Percentiles rank a stretch among this genome's conserved stretches.
Conservation (phyloP, 2,113 vertebrate genomes). For the Nematolebias whitei region DNA sequence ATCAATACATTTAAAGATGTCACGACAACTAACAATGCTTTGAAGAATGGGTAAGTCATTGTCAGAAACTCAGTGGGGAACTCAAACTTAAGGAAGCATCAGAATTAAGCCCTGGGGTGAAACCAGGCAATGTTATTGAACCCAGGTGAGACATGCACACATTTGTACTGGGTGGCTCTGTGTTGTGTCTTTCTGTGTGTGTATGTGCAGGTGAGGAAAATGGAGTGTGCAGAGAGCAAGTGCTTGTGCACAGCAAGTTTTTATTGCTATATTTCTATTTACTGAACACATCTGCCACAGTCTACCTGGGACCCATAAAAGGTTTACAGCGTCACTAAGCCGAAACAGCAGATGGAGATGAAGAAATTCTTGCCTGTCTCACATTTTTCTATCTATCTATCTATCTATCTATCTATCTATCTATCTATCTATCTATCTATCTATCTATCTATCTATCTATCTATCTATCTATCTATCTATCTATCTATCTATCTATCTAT, state of each 20-base stretch:
- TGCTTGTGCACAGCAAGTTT: slow-evolving; percentile 14
- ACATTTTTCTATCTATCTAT: not conserved
- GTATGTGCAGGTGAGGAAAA: not conserved
- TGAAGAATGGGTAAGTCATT: slow-evolving; percentile 36
- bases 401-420: too few relatives aligned
- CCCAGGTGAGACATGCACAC: slow-evolving; percentile 88
- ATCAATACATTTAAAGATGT: slow-evolving; percentile 90
- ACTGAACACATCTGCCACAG: slow-evolving; percentile 90
- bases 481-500: too few relatives aligned
- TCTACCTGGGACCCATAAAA: slow-evolving; percentile 90
- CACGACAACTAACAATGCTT: slow-evolving; percentile 83
- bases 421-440: too few relatives aligned
- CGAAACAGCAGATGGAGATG: slow-evolving; percentile 79
- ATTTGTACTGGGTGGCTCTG: slow-evolving; percentile 79
- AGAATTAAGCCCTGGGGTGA: slow-evolving; percentile 83
- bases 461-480: too few relatives aligned
- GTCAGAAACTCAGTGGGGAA: not conserved
- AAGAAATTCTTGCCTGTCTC: slow-evolving; percentile 79
- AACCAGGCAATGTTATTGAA: slow-evolving; percentile 86
- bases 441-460: too few relatives aligned
- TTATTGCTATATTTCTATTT: slow-evolving; percentile 86
- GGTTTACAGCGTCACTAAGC: slow-evolving; percentile 83
- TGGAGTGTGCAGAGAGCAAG: slow-evolving; percentile 43
- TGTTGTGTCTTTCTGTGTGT: not conserved
- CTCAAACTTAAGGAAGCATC: not conserved